Base-by-base conservation (phyloP, 2,888 invertebrate species). In the Trissolcus brochymenae region DNA sequence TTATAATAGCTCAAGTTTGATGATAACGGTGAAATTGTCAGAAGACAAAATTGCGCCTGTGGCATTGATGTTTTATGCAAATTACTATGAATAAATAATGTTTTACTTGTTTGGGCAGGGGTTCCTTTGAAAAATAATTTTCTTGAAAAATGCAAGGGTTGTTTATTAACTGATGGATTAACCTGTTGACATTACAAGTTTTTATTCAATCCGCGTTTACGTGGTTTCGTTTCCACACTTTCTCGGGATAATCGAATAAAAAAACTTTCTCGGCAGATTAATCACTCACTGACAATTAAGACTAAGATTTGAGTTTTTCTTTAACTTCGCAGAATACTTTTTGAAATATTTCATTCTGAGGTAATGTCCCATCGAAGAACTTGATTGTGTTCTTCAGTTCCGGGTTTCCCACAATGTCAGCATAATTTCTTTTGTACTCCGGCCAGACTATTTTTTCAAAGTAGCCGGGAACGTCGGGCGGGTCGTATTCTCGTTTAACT, bases 381-480 rank as follows among this genome's bases (percentile, higher is more conserved):
- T 49, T 82, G 53, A 87, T 81, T 0, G 76, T 67, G 3, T 82
- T 67, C 7, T 43, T 64, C 14, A 87, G 77, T 35, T 81, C 59
- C 19, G 78, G 54, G 64, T 89, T 81, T 35, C 77, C 77, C 57
- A 82, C 71, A 29, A 91, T 87, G 82, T 92, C 91, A 19, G 87
- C 81, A 46, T 91, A 88, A 82, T 94, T 92, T 82, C 90, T 90
- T 70, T 92, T 84, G 86, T 97, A 95, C 84, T 94, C 93, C n/a
- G 97, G 97, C 97, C 98, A 98, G n/a, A 95, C 96, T 85, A 94
- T 93, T 80, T 90, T 90, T 53, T 97, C 96, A 90, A 97, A 97
- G 90, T 98, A 98, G 0, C 96, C 96, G 0, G 93, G 93, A 1
- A 94, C 91, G 90, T 98, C 97, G 0, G 97, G 95, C 17, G 98